phyloP scores from a whole-genome alignment of 2,797 vertebrate genomes.

The Syngnathus rostellatus region DNA sequence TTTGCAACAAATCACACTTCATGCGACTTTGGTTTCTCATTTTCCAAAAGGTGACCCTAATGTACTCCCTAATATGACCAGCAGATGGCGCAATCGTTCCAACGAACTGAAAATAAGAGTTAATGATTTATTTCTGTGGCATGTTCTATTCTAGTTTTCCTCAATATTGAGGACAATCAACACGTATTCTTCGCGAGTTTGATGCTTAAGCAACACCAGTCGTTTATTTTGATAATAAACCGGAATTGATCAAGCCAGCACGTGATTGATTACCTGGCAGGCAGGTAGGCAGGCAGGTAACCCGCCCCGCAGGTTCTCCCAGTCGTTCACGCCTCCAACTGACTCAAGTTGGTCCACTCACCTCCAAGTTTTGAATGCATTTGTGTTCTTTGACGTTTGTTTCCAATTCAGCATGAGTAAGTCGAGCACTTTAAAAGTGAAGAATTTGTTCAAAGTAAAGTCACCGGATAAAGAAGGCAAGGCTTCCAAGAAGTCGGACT shows the following conservation, averaged over 20 bases:
- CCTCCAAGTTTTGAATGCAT: background rate
- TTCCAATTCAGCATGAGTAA: conserved; percentile 45
- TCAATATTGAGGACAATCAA: background rate
- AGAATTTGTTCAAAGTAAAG: conserved; percentile 39
- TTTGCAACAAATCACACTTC: background rate
- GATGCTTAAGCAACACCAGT: too few relatives aligned
- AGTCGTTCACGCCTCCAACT: conserved; percentile 10
- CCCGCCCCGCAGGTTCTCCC: conserved; percentile 40
- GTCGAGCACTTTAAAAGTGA: conserved; percentile 42
- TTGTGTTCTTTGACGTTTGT: background rate
- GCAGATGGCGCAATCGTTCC: background rate
- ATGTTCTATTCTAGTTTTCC: background rate
- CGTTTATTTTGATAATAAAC: conserved; percentile 15
- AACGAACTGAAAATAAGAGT: background rate
- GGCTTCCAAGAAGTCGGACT: conserved; percentile 10
- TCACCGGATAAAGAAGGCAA: conserved; percentile 40
- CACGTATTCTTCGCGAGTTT: background rate
- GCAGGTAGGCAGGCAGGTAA: conserved; percentile 5
- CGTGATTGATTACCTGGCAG: conserved; percentile 17
- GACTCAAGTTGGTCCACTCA: background rate
- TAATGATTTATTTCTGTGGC: background rate
- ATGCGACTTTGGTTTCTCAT: too few relatives aligned
- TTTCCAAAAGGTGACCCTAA: too few relatives aligned
- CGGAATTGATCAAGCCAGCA: too few relatives aligned
- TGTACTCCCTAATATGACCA: background rate